Base-by-base conservation (phyloP, 2,888 invertebrate species). In the Andrena trimmerana region DNA sequence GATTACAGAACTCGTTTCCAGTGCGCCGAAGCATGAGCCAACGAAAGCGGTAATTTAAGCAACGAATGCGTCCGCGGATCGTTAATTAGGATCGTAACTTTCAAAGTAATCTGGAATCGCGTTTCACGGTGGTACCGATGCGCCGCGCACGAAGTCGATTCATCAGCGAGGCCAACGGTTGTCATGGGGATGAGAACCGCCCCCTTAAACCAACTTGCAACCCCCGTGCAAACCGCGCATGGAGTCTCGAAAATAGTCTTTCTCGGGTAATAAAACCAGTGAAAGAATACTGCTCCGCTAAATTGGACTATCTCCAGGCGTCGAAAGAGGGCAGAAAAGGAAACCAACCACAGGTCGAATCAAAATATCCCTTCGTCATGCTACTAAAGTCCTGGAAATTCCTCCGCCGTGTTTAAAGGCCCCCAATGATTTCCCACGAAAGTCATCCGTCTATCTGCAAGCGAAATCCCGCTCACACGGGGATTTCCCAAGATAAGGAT, bases 181-280 rank as follows among this genome's bases (percentile, higher is more conserved):
- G 92, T 92, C 92, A 92, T 92, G 92, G 92, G 92, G 91, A 92
- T 90, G 90, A 85, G 90, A 86, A 89, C 89, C 91, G 90, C 91
- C 91, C 86, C 89, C 84, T 86, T 80, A 89, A 86, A 85, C 81
- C 84, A 80, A 84, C 90, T 74, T 78, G 74, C 85, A 86, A 85
- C 83, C 84, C 88, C 86, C 80, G 85, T 86, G 80, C 83, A 83
- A 82, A 84, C 84, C 73, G 83, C 78, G 88, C 90, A 81, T 86
- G 81, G 74, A 84, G 78, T 70, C 83, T 67, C 81, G 76, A 78
- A 73, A 89, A 79, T 77, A 54, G 60, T 60, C 60, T 70, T 72
- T 57, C 29, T 63, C 31, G 33, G 31, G 59, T 63, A 42, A 52
- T 63, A 13, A 66, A 20, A 54, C 65, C 31, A 5, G 2, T 16